Conservation (phyloP, 2,797 vertebrate genomes). For the Aythya fuligula region DNA sequence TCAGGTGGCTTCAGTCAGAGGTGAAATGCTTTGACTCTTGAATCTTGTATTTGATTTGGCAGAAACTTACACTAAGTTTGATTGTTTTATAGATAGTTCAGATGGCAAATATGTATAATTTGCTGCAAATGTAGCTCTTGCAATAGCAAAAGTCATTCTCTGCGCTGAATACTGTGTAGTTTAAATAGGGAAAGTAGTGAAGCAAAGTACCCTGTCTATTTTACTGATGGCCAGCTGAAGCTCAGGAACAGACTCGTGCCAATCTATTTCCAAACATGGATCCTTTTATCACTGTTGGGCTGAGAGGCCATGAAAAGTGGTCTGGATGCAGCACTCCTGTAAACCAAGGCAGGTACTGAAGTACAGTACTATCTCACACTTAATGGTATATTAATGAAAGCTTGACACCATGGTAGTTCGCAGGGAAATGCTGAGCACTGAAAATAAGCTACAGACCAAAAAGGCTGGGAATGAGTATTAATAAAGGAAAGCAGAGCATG, state of each 20-base stretch:
- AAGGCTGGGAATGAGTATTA: neutral
- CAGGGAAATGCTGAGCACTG: neutral
- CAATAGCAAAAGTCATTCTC: neutral
- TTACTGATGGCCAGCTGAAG: neutral
- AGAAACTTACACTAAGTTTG: neutral
- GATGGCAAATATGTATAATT: neutral
- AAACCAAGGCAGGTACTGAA: neutral
- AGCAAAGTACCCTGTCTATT: neutral
- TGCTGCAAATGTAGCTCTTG: neutral
- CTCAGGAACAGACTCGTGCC: neutral
- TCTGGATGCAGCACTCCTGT: neutral
- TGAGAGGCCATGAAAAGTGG: neutral
- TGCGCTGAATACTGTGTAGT: neutral
- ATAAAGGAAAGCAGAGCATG: neutral
- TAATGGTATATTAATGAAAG: neutral
- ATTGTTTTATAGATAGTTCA: neutral
- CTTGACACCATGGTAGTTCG: neutral
- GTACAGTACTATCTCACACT: neutral
- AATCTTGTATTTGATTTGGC: neutral
- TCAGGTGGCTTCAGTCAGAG: neutral
- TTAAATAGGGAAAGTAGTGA: neutral
- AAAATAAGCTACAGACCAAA: neutral
- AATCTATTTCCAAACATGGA: neutral
- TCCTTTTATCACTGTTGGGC: neutral
- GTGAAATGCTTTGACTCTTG: neutral